Evolutionary conservation across 2,888 invertebrate species (phyloP).

Genomic region (Ornithoptera priamus): DNA sequence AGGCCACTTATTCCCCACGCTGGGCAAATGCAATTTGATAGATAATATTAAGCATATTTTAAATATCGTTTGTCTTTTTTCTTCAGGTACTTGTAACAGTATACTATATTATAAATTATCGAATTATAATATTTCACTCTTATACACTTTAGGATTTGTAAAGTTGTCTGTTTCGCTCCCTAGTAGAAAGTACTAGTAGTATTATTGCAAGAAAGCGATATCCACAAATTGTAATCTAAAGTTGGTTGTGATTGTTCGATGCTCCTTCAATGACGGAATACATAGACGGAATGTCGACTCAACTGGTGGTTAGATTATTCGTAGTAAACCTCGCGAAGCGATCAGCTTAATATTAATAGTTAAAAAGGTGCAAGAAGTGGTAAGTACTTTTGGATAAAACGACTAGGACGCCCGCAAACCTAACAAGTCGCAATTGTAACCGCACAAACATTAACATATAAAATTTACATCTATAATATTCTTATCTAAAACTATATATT

Average conservation of each 20-base stretch:
- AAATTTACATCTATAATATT: constrained; percentile 18
- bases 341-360: constrained; percentile 45
- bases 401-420: constrained; percentile 13
- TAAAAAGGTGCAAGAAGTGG: constrained; percentile 46
- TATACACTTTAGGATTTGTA: neutral
- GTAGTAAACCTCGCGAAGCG: constrained; percentile 42
- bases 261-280: constrained; percentile 26
- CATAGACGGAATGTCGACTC: constrained; percentile 41
- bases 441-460: constrained; percentile 8
- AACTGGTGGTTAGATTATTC: constrained; percentile 39
- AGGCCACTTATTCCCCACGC: no score
- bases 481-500: constrained; percentile 15
- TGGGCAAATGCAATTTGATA: no score
- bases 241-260: constrained; percentile 8
- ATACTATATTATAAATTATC: no score
- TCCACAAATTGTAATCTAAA: neutral
- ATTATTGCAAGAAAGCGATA: neutral
- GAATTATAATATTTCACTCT: neutral
- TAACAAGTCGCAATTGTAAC: constrained; percentile 7
- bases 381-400: constrained; percentile 29
- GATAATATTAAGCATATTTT: no score
- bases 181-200: neutral
- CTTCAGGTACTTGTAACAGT: no score
- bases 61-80: no score
- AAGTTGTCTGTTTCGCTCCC: neutral